Evolutionary conservation across 2,888 invertebrate genomes (phyloP).

Genomic region (Cosmia trapezina): DNA sequence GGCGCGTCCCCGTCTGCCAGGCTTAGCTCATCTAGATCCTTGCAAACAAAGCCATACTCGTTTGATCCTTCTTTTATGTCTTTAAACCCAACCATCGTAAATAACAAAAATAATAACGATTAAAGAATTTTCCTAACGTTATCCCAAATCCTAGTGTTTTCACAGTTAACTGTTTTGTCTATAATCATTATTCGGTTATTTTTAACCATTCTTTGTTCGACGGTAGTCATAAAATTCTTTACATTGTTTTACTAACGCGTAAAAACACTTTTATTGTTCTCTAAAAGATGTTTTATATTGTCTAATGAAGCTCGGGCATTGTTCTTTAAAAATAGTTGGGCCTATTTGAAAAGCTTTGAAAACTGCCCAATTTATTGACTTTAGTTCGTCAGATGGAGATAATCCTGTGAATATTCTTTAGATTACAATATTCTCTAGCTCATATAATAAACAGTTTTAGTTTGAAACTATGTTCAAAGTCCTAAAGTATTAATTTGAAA

Average conservation of each 20-base stretch:
- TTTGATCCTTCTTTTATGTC: conserved; percentile 60
- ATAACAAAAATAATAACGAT: conserved; percentile 65
- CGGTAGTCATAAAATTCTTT: conserved; percentile 80
- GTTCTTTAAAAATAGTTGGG: conserved; percentile 72
- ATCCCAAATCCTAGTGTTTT: conserved; percentile 71
- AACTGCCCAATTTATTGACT: conserved; percentile 54
- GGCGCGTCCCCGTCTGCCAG: conserved; percentile 40
- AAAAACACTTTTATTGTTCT: conserved; percentile 84
- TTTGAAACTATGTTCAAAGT: conserved; percentile 37
- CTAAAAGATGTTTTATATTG: conserved; percentile 83
- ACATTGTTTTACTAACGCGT: conserved; percentile 78
- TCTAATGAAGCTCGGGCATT: conserved; percentile 75
- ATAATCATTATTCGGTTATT: conserved; percentile 78
- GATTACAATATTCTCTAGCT: conserved; percentile 13
- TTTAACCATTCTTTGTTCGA: conserved; percentile 78
- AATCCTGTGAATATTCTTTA: conserved; percentile 8
- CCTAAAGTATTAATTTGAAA: conserved; percentile 47
- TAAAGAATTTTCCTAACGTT: conserved; percentile 54
- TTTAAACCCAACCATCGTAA: conserved; percentile 55
- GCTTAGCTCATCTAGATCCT: conserved; percentile 53
- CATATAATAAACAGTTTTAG: conserved; percentile 27
- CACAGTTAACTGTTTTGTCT: conserved; percentile 71
- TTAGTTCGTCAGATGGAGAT: conserved; percentile 9
- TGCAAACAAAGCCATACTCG: conserved; percentile 43
- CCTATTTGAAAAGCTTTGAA: conserved; percentile 58